Base-by-base conservation (phyloP, 2,888 invertebrate genomes). In the Torymus tubicola region DNA sequence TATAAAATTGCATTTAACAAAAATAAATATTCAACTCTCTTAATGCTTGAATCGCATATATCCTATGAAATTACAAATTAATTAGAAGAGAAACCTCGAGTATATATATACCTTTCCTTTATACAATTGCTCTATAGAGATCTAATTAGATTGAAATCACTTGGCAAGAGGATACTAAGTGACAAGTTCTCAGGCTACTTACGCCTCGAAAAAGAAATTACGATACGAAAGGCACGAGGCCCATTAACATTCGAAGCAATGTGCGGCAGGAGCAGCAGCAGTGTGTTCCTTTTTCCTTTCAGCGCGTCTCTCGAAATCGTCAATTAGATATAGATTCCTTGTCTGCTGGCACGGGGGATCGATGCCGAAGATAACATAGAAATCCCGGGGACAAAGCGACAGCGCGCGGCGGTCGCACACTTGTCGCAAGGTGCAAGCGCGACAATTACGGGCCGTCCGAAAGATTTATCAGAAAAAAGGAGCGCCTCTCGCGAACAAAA, bases 361-460 rank as follows among this genome's bases (percentile, higher is more conserved):
- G 65, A 79, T 79, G 16, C 24, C 2, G 2, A 16, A 74, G 79
- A 70, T 79, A 64, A 52, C 12, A 70, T 60, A 53, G 74, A 75
- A 68, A 57, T 63, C 61, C n/a, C 11, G 12, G 16, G 50, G 16
- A 24, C 16, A 63, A 57, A 63, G 10, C 14, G 58, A 61, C n/a
- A 58, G 11, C 13, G 55, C 12, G 53, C 42, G n/a, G 13, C 31
- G 12, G 14, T 18, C 61, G 31, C 16, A 55, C 52, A 57, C 60
- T 80, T 63, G 71, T 68, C 71, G 71, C 16, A 69, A 76, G 76
- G 77, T 73, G 81, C 64, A 60, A 80, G 63, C 85, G 87, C 84
- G 87, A 88, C 87, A 88, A 88, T 88, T 87, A 87, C 86, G 82
- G 84, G 80, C 86, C 85, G 83, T 82, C 83, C 76, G 84, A 84